These are phyloP conservation scores for Lepisosteus oculatus DNA, from an alignment of 2,113 vertebrate species.

Conservation along the genomic window DNA sequence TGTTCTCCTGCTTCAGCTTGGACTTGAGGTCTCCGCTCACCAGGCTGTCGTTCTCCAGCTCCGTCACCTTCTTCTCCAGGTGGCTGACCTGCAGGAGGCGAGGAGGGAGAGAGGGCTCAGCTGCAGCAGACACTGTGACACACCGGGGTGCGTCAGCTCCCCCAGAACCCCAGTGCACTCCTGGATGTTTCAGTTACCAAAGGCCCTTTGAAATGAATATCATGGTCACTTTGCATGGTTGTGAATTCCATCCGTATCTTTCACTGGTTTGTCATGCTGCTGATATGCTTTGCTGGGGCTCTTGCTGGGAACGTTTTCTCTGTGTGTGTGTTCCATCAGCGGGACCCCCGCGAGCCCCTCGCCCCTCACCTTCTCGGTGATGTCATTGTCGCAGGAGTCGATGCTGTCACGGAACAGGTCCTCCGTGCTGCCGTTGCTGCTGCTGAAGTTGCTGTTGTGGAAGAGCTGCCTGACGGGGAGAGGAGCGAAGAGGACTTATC, in stretches of 20 bases:
- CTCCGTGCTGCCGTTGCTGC: constrained; percentile 93
- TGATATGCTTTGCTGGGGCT: too few species aligned
- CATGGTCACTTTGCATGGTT: too few species aligned
- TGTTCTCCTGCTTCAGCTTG: constrained; percentile 92
- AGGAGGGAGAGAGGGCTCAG: not conserved
- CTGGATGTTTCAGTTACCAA: too few species aligned
- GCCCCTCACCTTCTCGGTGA: constrained; percentile 86
- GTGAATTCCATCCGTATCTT: too few species aligned
- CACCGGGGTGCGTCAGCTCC: constrained; percentile 2
- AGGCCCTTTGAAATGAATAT: too few species aligned
- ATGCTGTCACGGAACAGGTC: constrained; percentile 94
- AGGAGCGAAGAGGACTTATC: constrained; percentile 16
- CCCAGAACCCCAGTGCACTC: not conserved
- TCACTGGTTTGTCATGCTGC: too few species aligned
- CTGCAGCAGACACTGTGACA: not conserved
- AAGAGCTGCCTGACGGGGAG: constrained; percentile 79
- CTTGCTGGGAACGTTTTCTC: too few species aligned
- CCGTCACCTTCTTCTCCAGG: constrained; percentile 91
- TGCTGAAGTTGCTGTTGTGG: constrained; percentile 94
- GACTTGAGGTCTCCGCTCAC: constrained; percentile 85
- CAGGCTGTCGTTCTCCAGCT: constrained; percentile 86
- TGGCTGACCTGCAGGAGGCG: constrained; percentile 72
- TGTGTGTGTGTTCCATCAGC: too few species aligned
- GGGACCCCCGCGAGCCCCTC: not conserved
- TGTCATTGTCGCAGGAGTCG: constrained; percentile 90